phyloP scores from a whole-genome alignment of 2,797 vertebrate species.

The Schizopygopsis pylzovi region DNA sequence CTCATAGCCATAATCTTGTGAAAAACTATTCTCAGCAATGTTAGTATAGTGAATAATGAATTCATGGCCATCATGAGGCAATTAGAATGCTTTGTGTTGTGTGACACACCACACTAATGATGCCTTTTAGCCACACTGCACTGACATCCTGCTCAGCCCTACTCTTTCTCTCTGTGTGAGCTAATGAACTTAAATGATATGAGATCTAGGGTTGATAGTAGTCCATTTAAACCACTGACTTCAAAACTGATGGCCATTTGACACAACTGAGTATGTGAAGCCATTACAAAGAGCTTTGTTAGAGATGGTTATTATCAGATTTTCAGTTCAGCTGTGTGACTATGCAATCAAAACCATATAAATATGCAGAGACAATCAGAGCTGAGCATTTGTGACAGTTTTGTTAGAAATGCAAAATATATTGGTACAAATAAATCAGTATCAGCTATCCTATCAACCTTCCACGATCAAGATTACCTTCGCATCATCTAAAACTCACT shows the following conservation, averaged over 20 bases:
- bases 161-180: constrained; percentile 22
- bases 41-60: constrained; percentile 30
- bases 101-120: constrained; percentile 37
- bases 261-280: background rate
- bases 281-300: constrained; percentile 54
- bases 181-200: constrained; percentile 46
- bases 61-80: constrained; percentile 2
- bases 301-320: constrained; percentile 56
- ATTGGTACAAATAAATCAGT: background rate
- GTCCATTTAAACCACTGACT: constrained; percentile 25
- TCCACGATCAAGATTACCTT: background rate
- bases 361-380: background rate
- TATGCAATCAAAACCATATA: background rate
- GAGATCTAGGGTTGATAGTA: constrained; percentile 37
- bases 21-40: constrained; percentile 23
- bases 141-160: constrained; percentile 23
- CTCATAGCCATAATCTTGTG: constrained; percentile 9
- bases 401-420: background rate
- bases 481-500: background rate
- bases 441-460: background rate
- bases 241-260: background rate
- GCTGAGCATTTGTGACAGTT: background rate
- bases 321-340: constrained; percentile 59
- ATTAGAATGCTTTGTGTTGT: constrained; percentile 33
- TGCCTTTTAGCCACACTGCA: constrained; percentile 35